Base-by-base conservation (phyloP, 2,797 vertebrate genomes). In the Notoglanidium macrostoma region DNA sequence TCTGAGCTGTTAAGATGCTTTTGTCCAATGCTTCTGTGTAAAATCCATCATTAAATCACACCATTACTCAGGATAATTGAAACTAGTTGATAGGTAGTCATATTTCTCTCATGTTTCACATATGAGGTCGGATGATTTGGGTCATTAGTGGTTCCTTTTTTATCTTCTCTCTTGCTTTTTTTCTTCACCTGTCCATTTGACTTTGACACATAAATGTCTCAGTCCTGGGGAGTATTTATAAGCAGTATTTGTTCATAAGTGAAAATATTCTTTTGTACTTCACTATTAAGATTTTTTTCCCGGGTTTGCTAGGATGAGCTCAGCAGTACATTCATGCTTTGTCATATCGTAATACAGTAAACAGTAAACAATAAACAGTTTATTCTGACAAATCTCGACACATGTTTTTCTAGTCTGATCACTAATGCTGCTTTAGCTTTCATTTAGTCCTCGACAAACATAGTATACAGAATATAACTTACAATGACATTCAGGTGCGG, bases 111-210 rank as follows among this genome's bases (percentile, higher is more conserved):
- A 77, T 29, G n/a, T 77, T 54, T 77, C n/a, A 32, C 49, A 51
- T n/a, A 19, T 19, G 26, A 77, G 74, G 74, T 51, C 14, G 73
- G 49, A 77, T 77, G 74, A 77, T 77, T 77, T 77, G 74, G 49
- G 49, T 54, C 73, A 76, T 76, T 76, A n/a, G 23, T 3, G 4
- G 49, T 54, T 77, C 74, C n/a, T 54, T 77, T 68, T 77, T 77
- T 29, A 77, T 77, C n/a, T 54, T 8, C 49, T 73, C 9, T 23
- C 1, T 73, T 21, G 32, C 49, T 49, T 49, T 49, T 40, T 40
- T 70, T 40, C 19, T 35, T 70, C 70, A 73, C 11, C 35, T 46
- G 5, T 44, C 4, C 8, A 3, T 9, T 46, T 3, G 40, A 5
- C 70, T 73, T 44, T 73, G 70, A 26, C 44, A 73, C 65, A 68